Percentiles rank a stretch among this genome's conserved stretches.
These are phyloP conservation scores for Aix galericulata DNA, from an alignment of 2,113 vertebrate species.

Conservation along the genomic window DNA sequence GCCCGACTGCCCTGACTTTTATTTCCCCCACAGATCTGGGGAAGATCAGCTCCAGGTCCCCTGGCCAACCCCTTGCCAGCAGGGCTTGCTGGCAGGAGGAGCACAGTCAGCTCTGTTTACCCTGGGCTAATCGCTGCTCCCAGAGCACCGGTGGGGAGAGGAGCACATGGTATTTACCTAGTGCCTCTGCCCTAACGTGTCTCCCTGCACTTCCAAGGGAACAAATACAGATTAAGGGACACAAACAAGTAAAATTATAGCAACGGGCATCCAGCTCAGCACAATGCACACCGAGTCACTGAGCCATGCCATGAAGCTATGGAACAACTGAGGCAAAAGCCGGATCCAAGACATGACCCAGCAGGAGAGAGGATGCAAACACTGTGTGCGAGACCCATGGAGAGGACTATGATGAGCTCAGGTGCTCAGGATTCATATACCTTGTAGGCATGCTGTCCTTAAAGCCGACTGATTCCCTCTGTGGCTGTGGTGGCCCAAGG, in stretches of 20 bases:
- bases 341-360: not conserved
- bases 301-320: not conserved
- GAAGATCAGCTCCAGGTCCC: not conserved
- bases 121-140: not conserved
- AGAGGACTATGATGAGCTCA: not conserved
- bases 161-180: constrained; percentile 31
- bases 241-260: constrained; percentile 63
- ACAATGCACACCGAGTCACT: not conserved
- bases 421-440: not conserved
- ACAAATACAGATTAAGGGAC: constrained; percentile 62
- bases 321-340: not conserved
- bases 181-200: constrained; percentile 45
- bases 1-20: not conserved
- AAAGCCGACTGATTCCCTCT: not conserved
- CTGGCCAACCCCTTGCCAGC: not conserved
- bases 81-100: not conserved
- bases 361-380: not conserved
- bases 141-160: not conserved
- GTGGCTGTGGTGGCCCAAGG: not conserved
- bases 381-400: not conserved
- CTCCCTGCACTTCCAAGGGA: constrained; percentile 40
- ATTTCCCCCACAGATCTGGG: not conserved
- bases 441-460: not conserved
- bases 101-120: constrained; percentile 53
- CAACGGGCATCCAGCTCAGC: constrained; percentile 30